Percentiles rank a stretch among this genome's conserved stretches.
These are phyloP conservation scores for Limnephilus auricula DNA, from an alignment of 2,888 invertebrate genomes.

Conservation along the genomic window DNA sequence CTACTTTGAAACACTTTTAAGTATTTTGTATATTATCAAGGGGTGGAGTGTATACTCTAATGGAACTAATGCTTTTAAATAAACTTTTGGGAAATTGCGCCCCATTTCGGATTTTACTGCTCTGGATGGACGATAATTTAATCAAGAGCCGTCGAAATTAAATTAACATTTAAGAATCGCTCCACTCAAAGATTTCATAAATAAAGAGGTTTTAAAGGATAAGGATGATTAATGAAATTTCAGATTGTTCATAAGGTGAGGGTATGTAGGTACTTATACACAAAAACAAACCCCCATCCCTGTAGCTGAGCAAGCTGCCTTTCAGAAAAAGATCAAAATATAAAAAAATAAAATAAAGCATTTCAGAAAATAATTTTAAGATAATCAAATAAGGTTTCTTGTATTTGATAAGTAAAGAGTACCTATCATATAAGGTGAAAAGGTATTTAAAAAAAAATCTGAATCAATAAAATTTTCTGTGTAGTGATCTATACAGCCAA, in stretches of 20 bases:
- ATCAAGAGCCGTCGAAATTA: constrained; percentile 47
- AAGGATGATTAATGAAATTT: constrained; percentile 27
- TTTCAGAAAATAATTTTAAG: background rate
- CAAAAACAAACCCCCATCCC: background rate
- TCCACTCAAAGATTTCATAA: constrained; percentile 19
- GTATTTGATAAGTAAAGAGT: too few relatives aligned
- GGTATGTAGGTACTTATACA: background rate
- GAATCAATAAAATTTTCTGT: too few relatives aligned
- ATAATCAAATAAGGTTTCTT: too few relatives aligned
- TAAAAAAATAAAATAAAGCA: background rate
- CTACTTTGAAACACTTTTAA: constrained; percentile 10
- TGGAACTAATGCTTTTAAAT: constrained; percentile 60
- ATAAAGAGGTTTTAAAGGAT: constrained; percentile 13
- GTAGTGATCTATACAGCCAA: too few relatives aligned
- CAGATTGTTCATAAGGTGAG: constrained; percentile 3
- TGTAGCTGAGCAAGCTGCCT: background rate
- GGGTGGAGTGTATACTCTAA: constrained; percentile 54
- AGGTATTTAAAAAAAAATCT: too few relatives aligned
- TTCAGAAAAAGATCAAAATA: background rate
- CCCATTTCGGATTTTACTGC: constrained; percentile 21
- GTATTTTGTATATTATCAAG: constrained; percentile 10
- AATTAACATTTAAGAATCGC: constrained; percentile 44
- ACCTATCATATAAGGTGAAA: too few relatives aligned
- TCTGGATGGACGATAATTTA: constrained; percentile 47
- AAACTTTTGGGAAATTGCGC: constrained; percentile 54